phyloP scores from a whole-genome alignment of 2,113 vertebrate genomes.

The Xyrauchen texanus region DNA sequence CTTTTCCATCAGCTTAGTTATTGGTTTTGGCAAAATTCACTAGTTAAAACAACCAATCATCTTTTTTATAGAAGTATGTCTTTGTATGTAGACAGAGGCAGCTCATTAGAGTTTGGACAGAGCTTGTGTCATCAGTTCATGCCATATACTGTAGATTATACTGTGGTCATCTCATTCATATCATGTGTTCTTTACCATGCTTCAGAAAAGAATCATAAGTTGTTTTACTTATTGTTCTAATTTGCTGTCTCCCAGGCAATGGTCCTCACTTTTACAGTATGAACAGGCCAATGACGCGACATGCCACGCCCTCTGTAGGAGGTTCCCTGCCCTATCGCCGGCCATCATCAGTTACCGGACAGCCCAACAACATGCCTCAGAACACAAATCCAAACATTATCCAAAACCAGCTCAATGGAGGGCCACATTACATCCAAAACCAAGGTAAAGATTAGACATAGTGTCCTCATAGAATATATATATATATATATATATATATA shows the following conservation, averaged over 20 bases:
- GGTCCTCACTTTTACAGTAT: slow-evolving; percentile 98
- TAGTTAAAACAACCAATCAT: too few species aligned
- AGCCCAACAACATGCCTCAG: slow-evolving; percentile 83
- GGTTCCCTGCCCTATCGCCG: slow-evolving; percentile 94
- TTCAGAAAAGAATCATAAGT: neutral
- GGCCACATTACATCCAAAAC: slow-evolving; percentile 92
- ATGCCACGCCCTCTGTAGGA: slow-evolving; percentile 83
- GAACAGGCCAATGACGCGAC: slow-evolving; percentile 88
- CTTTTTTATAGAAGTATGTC: neutral
- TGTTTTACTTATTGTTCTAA: neutral
- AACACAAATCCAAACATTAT: slow-evolving; percentile 74
- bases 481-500: too few species aligned
- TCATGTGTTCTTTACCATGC: too few species aligned
- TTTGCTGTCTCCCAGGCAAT: slow-evolving; percentile 73
- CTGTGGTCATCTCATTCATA: too few species aligned
- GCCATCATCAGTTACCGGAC: slow-evolving; percentile 90
- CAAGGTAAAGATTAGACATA: slow-evolving; percentile 74
- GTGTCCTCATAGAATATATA: neutral
- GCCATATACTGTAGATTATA: neutral
- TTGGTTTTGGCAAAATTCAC: too few species aligned
- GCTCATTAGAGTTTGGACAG: neutral
- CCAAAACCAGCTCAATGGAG: slow-evolving; percentile 90
- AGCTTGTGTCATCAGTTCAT: neutral
- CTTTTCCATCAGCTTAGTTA: too few species aligned
- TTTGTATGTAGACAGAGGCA: neutral